Evolutionary conservation across 2,888 invertebrate species (phyloP).

Genomic region (Hydrotaea cyrtoneurina): DNA sequence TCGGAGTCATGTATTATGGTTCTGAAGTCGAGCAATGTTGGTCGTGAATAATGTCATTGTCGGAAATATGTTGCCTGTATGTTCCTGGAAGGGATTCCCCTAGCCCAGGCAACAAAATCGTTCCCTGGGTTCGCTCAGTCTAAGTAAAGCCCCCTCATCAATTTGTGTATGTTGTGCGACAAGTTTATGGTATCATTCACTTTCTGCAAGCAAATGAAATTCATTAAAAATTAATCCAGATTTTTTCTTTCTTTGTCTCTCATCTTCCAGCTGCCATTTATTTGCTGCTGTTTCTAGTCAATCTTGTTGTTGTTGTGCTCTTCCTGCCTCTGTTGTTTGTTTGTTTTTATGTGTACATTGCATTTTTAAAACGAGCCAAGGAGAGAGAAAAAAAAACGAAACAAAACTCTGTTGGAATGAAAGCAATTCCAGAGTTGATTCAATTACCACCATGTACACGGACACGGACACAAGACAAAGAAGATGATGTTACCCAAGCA

Average conservation of each 20-base stretch:
- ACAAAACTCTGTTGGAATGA: slow-evolving; percentile 23
- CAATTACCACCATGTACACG: slow-evolving; percentile 45
- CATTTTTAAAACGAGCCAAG: slow-evolving; percentile 22
- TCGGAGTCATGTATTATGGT: too few species aligned
- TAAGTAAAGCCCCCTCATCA: neutral
- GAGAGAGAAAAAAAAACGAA: neutral
- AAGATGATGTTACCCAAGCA: neutral
- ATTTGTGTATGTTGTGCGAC: slow-evolving; percentile 39
- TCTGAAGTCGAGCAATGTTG: too few species aligned
- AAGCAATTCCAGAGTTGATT: slow-evolving; percentile 53
- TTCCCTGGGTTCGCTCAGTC: neutral
- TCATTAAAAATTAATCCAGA: slow-evolving; percentile 78
- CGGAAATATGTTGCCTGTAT: too few species aligned
- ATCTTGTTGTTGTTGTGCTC: slow-evolving; percentile 8
- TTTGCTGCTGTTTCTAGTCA: neutral
- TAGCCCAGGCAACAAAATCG: neutral
- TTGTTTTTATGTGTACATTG: slow-evolving; percentile 24
- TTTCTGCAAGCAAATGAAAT: slow-evolving; percentile 70
- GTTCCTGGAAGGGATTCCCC: too few species aligned
- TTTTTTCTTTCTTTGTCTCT: slow-evolving; percentile 1
- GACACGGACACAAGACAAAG: neutral
- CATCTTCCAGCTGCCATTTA: neutral
- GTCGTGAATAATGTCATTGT: too few species aligned
- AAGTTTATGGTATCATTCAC: slow-evolving; percentile 63
- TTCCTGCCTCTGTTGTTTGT: slow-evolving; percentile 12